A percentile compares a stretch with the other conserved stretches of the same genome.
Conservation (phyloP, 2,797 vertebrate genomes). For the Myotis pilosus region DNA sequence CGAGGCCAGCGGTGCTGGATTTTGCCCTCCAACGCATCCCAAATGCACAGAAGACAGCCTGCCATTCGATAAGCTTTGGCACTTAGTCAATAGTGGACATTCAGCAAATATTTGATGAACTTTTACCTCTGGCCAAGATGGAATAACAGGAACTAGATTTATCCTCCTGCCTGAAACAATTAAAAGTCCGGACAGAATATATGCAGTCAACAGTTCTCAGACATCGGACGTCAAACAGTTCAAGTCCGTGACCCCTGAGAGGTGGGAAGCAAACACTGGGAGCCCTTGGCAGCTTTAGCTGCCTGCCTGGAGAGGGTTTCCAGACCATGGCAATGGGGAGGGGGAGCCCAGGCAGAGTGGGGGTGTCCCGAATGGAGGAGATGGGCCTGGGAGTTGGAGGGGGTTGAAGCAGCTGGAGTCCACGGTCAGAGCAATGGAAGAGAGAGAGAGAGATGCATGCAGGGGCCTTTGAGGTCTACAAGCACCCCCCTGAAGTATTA, state of each 20-base stretch:
- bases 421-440: background rate
- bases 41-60: background rate
- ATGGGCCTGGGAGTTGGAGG: background rate
- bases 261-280: background rate
- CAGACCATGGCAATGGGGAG: background rate
- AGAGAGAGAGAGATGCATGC: background rate
- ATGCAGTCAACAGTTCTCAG: background rate
- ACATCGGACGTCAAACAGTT: background rate
- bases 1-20: background rate
- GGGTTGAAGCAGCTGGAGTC: background rate
- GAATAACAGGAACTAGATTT: background rate
- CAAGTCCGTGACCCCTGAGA: background rate
- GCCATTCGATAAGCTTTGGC: background rate
- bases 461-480: fast-evolving
- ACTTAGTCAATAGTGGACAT: background rate
- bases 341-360: background rate
- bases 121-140: conserved; percentile 20
- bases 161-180: background rate
- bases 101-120: background rate
- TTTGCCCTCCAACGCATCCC: background rate
- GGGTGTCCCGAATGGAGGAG: background rate
- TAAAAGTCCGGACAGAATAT: background rate
- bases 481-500: background rate
- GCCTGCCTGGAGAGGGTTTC: background rate
- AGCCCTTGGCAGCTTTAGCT: fast-evolving